Conservation (phyloP, 1,140 invertebrate genomes). For the Medauroidea extradentata region DNA sequence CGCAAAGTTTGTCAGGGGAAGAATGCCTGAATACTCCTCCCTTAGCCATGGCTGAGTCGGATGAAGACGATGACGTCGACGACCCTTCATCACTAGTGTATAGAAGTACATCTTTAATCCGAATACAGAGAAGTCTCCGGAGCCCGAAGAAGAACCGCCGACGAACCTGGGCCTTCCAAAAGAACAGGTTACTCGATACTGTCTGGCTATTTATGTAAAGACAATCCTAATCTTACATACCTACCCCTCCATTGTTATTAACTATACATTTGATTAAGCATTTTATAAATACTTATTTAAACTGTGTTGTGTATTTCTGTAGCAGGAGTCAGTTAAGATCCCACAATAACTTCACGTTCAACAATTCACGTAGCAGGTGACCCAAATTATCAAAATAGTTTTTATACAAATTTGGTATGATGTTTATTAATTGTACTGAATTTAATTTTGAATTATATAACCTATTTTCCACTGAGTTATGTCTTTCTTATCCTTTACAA, state of each 20-base stretch:
- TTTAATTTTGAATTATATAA: constrained; percentile 1
- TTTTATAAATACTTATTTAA: constrained; percentile 3
- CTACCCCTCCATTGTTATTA: constrained; percentile 5
- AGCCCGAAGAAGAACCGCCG: constrained; percentile 4
- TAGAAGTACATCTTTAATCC: constrained; percentile 7
- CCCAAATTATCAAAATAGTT: neutral
- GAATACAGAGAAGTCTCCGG: constrained; percentile 3
- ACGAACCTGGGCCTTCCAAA: constrained; percentile 5
- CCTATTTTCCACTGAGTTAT: neutral
- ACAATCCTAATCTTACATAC: constrained; percentile 9
- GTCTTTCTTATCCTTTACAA: constrained; percentile 4
- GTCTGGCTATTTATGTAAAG: constrained; percentile 3
- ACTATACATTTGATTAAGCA: neutral
- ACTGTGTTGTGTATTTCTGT: constrained; percentile 10
- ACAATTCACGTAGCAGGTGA: neutral
- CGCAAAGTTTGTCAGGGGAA: constrained; percentile 12
- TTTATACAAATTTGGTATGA: constrained; percentile 1
- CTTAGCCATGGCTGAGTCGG: constrained; percentile 10
- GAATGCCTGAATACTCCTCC: constrained; percentile 10
- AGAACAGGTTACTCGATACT: constrained; percentile 9
- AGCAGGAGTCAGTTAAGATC: constrained; percentile 4
- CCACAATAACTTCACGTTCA: neutral
- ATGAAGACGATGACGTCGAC: constrained; percentile 8
- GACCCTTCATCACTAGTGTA: constrained; percentile 7
- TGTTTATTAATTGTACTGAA: neutral